phyloP scores from a whole-genome alignment of 2,113 vertebrate genomes.

The Triplophysa tibetana region DNA sequence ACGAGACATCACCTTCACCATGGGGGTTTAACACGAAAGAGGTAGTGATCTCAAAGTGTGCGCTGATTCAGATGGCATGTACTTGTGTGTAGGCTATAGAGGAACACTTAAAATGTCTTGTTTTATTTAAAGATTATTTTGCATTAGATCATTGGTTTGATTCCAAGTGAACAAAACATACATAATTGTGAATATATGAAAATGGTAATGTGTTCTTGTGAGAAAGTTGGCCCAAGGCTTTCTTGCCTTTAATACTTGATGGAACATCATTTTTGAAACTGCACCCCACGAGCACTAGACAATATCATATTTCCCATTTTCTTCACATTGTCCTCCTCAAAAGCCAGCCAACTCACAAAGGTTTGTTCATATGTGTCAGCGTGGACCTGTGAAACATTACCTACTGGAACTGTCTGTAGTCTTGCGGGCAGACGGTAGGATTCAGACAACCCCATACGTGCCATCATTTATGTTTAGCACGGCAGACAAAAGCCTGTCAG shows the following conservation, averaged over 20 bases:
- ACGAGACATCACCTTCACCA: background rate
- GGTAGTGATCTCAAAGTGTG: background rate
- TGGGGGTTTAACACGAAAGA: background rate
- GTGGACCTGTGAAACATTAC: constrained; percentile 8
- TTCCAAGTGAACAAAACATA: no score
- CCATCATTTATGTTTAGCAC: constrained; percentile 12
- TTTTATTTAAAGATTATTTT: background rate
- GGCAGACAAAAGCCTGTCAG: background rate
- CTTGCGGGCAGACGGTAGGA: background rate
- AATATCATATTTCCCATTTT: constrained; percentile 11
- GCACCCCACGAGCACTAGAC: background rate
- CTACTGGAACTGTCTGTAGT: background rate
- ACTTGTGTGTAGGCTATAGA: background rate
- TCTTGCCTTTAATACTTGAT: constrained; percentile 20
- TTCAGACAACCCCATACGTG: background rate
- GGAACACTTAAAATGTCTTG: background rate
- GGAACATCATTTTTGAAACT: background rate
- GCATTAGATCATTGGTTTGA: no score
- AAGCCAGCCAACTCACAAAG: background rate
- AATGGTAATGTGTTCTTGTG: no score
- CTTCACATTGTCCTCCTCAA: constrained; percentile 9
- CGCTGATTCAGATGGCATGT: background rate
- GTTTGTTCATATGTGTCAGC: background rate
- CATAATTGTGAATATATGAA: no score
- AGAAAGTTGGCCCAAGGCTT: background rate